A percentile compares a stretch with the other conserved stretches of the same genome.
These are phyloP conservation scores for Litoditis marina DNA, from an alignment of 2,888 invertebrate genomes.

Conservation along the genomic window DNA sequence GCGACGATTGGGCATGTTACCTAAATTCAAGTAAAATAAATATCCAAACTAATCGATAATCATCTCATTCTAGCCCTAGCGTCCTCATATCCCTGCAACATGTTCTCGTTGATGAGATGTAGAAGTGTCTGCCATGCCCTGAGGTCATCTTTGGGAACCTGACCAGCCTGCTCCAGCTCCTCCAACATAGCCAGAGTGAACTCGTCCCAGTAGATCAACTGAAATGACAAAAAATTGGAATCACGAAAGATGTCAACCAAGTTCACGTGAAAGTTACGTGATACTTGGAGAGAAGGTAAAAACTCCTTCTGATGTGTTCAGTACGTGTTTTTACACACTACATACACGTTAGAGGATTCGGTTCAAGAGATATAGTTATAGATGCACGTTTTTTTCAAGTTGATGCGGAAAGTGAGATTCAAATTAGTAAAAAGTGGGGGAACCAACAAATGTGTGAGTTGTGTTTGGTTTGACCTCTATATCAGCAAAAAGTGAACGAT, in stretches of 20 bases:
- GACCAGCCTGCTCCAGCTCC: background rate
- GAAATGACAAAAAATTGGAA: background rate
- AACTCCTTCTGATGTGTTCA: no score
- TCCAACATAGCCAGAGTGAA: constrained; percentile 3
- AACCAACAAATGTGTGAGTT: no score
- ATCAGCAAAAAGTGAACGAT: no score
- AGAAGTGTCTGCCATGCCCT: constrained; percentile 9
- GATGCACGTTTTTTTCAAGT: no score
- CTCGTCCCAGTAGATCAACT: constrained; percentile 13
- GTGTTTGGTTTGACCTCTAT: no score
- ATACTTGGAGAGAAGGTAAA: no score
- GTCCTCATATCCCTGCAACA: constrained; percentile 9
- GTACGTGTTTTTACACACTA: no score
- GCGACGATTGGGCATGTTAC: no score
- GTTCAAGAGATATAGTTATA: no score
- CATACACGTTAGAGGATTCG: no score
- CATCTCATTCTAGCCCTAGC: constrained; percentile 2
- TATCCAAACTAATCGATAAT: background rate
- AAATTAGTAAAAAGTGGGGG: no score
- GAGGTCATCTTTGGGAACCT: constrained; percentile 4
- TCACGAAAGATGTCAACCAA: background rate
- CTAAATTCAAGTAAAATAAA: background rate
- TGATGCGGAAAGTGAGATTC: no score
- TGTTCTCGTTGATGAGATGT: constrained; percentile 3
- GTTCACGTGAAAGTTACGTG: background rate